Evolutionary conservation across 2,797 vertebrate species (phyloP), one percentile per base, ranked within the genome.

Genomic region (Melanitta fusca): DNA sequence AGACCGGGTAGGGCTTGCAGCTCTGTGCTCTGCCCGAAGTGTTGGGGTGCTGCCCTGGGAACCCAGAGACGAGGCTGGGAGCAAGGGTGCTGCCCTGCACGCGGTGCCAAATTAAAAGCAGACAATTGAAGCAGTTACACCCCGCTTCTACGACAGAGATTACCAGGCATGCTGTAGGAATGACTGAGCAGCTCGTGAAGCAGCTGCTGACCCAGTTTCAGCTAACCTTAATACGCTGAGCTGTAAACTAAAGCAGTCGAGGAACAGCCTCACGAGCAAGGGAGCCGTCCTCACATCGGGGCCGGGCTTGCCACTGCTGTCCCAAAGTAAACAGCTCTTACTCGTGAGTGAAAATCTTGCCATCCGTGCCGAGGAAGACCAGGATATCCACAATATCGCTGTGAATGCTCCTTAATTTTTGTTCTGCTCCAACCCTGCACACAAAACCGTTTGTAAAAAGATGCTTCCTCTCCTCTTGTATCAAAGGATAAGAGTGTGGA

Each of bases 181-280:
- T 38, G 77, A 89, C 73, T 74, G 93, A 94, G 90, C 94, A 83
- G 96, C 96, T 95, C 88, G 43, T 30, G 38, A 81, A 85, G 88
- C 90, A 43, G 96, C 88, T 86, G 83, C 93, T 95, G 95, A 96
- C 96, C 96, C 93, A 97, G 20, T 97, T 97, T 95, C 95, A 84
- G 73, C 83, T 81, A 93, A 66, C 91, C 73, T 91, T 90, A 95
- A 90, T 95, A 91, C 25, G 1, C 80, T 47, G 32, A 93, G 83
- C 73, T 75, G 62, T 41, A 75, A 95, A 77, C 93, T 85, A 13
- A 86, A 95, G 93, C 43, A 36, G 77, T 66, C 78, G 94, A 94
- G 91, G 90, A 90, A 66, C 82, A 36, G 73, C 85, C 89, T 72
- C 10, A 0, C n/a, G 34, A 91, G 85, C 61, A 90, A 86, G 7